Base-by-base conservation (phyloP, 2,797 vertebrate genomes). In the Sternarchorhynchus goeldii region DNA sequence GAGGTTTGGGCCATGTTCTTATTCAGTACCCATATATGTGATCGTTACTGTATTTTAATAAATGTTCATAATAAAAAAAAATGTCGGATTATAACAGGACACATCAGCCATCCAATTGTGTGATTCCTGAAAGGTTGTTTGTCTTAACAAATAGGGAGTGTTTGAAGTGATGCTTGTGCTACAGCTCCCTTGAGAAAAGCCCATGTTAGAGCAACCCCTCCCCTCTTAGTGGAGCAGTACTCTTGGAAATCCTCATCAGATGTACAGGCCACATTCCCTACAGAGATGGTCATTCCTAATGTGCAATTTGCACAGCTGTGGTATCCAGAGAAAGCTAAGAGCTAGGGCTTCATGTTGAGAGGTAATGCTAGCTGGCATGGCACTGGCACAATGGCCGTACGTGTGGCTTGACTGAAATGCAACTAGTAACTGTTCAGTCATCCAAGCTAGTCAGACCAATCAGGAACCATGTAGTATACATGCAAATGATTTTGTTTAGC, bases 1-100 rank as follows among this genome's bases (percentile, higher is more conserved):
- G 77, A 25, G 83, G 83, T 57, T 78, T 85, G 83, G 76, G 62
- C 66, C 63, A 67, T 73, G 18, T 32, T 85, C 81, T 79, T 78
- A 63, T 81, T 71, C 10, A 66, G 53, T 17, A 20, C 12, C 64
- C n/a, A 25, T 20, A 17, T 21, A 14, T 1, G 25, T 57, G 57
- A 75, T 80, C 34, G 14, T 29, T 29, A 60, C 17, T 31, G 45
- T 25, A 25, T 25, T 56, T 63, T 21, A 16, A 21, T 32, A 4
- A 29, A 67, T 6, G 39, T 3, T 50, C 57, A 50, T 31, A 6
- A 6, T 69, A 7, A 34, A 18, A 16, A 56, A 18, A 36, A 36
- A 5, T 70, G n/a, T 31, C 5, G 10, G 6, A 55, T 31, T 16
- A 20, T 67, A 21, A 60, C 20, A 16, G 17, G 66, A 17, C 50